phyloP scores from a whole-genome alignment of 1,140 invertebrate genomes.

The Semibalanus balanoides region DNA sequence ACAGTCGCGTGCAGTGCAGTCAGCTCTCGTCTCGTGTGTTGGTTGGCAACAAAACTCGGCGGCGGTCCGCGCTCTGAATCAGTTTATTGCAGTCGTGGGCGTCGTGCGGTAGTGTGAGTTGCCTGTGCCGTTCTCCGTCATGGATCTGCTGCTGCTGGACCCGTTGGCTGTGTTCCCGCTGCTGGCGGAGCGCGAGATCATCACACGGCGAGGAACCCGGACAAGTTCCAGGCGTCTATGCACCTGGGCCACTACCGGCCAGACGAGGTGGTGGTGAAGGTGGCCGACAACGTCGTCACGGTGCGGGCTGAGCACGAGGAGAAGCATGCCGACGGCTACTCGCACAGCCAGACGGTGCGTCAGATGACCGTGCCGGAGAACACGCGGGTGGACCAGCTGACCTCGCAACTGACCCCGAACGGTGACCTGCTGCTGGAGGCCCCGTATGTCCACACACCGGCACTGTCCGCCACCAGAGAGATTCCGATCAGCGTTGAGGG shows the following conservation, averaged over 20 bases:
- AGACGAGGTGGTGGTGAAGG: conserved; percentile 12
- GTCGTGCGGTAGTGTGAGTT: too few relatives aligned
- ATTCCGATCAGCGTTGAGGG: too few relatives aligned
- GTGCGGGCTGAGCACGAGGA: conserved; percentile 12
- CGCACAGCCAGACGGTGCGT: not conserved
- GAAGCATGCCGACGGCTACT: conserved; percentile 10
- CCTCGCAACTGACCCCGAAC: not conserved
- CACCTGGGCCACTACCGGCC: conserved; percentile 9
- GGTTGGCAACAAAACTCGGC: too few relatives aligned
- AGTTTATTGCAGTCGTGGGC: too few relatives aligned
- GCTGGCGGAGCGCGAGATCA: too few relatives aligned
- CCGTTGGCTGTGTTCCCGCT: too few relatives aligned
- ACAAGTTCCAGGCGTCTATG: conserved; percentile 11
- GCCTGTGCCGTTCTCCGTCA: too few relatives aligned
- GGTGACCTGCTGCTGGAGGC: not conserved
- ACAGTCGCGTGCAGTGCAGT: too few relatives aligned
- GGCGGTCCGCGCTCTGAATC: too few relatives aligned
- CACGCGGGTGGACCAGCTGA: not conserved
- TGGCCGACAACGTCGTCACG: conserved; percentile 7
- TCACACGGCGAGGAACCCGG: not conserved
- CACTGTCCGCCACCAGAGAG: too few relatives aligned
- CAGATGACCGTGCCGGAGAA: not conserved
- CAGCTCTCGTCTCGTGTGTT: too few relatives aligned
- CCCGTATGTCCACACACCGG: not conserved
- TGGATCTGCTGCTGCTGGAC: too few relatives aligned